These are phyloP conservation scores for Drosophila borealis DNA, from an alignment of 2,888 invertebrate species.

Conservation along the genomic window DNA sequence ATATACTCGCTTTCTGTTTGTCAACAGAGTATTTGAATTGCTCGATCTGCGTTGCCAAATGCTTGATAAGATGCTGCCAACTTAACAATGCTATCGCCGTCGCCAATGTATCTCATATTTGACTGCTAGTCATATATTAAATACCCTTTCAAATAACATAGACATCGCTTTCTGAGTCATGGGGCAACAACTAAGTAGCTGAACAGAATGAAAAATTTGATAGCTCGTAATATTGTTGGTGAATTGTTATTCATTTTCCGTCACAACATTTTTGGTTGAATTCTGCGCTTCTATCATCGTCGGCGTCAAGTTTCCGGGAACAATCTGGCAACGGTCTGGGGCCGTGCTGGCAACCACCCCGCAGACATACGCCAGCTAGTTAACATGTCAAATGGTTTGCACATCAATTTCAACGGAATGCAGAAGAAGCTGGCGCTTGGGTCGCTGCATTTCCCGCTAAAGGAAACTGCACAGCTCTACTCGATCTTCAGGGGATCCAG, in stretches of 20 bases:
- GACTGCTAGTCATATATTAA: no score
- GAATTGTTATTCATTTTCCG: neutral
- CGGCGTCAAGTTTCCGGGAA: neutral
- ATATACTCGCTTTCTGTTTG: no score
- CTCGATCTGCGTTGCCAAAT: no score
- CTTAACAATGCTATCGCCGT: no score
- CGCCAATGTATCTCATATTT: no score
- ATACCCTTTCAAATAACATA: no score
- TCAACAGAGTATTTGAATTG: no score
- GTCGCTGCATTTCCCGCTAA: slow-evolving; percentile 2
- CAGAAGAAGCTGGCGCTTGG: slow-evolving; percentile 2
- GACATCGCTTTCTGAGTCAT: no score
- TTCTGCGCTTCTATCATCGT: neutral
- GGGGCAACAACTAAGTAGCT: no score
- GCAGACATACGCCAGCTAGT: neutral
- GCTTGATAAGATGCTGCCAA: no score
- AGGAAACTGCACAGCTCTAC: slow-evolving; percentile 3
- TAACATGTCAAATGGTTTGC: slow-evolving; percentile 8
- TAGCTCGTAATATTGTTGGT: neutral
- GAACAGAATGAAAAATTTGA: neutral
- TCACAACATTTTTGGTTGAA: slow-evolving; percentile 1
- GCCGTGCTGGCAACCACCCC: slow-evolving; percentile 5
- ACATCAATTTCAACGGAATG: neutral
- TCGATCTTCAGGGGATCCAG: neutral
- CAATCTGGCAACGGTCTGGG: neutral